These are phyloP conservation scores for Brachypterus glaber DNA, from an alignment of 2,888 invertebrate genomes.

Conservation along the genomic window DNA sequence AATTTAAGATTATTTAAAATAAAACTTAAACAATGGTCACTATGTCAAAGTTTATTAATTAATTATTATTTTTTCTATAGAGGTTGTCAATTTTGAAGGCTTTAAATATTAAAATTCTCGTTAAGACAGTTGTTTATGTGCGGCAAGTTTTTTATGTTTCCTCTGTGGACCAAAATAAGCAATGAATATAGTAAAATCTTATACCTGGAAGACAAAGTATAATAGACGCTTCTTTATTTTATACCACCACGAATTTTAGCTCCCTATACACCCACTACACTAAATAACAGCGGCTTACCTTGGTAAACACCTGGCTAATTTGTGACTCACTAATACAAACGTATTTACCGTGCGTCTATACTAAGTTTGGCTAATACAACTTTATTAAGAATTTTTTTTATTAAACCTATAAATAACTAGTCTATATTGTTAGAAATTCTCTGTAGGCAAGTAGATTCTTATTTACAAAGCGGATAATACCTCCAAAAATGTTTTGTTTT, in stretches of 20 bases:
- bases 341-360: slow-evolving; percentile 9
- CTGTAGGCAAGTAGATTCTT: too few relatives aligned
- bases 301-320: slow-evolving; percentile 35
- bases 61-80: too few relatives aligned
- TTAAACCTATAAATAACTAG: not conserved
- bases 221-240: slow-evolving; percentile 22
- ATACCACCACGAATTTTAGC: too few relatives aligned
- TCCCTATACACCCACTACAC: slow-evolving; percentile 31
- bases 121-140: too few relatives aligned
- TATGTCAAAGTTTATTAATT: too few relatives aligned
- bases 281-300: slow-evolving; percentile 27
- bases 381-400: not conserved
- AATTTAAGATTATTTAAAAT: too few relatives aligned
- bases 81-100: too few relatives aligned
- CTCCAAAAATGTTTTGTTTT: too few relatives aligned
- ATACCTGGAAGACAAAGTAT: slow-evolving; percentile 23
- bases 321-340: slow-evolving; percentile 23
- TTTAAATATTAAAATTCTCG: too few relatives aligned
- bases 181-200: slow-evolving; percentile 11
- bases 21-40: too few relatives aligned
- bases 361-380: not conserved
- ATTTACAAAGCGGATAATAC: too few relatives aligned
- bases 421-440: too few relatives aligned
- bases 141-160: not conserved
- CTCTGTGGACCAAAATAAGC: slow-evolving; percentile 8